Evolutionary conservation across 1,140 invertebrate genomes (phyloP).

Genomic region (Pseudomyrmex pallidus): DNA sequence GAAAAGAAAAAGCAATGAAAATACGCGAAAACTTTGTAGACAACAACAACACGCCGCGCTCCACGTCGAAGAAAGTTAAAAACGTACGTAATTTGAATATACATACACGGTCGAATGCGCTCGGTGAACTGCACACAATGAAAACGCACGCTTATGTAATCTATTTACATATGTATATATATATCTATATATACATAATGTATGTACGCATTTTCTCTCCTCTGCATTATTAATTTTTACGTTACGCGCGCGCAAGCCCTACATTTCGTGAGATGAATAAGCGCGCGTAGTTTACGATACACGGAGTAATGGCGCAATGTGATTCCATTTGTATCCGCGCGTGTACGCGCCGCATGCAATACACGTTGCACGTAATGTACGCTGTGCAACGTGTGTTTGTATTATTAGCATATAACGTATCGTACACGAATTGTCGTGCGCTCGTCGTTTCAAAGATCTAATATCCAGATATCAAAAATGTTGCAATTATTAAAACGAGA

Average conservation of each 20-base stretch:
- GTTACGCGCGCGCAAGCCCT: not conserved
- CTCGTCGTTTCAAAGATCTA: conserved; percentile 31
- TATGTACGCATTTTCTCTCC: too few species aligned
- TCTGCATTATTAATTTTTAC: conserved; percentile 58
- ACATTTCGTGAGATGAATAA: conserved; percentile 49
- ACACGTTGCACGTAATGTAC: not conserved
- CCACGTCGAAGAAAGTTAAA: conserved; percentile 34
- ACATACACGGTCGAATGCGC: conserved; percentile 6
- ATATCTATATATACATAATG: too few species aligned
- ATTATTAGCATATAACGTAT: too few species aligned
- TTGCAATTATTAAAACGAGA: conserved; percentile 24
- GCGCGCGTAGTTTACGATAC: conserved; percentile 22
- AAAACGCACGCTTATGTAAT: conserved; percentile 18
- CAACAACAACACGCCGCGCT: conserved; percentile 22
- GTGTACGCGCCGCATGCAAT: not conserved
- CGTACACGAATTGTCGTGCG: conserved; percentile 19
- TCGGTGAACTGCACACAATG: not conserved
- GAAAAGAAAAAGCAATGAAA: conserved; percentile 43
- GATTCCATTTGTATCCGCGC: conserved; percentile 33
- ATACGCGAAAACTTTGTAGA: conserved; percentile 32
- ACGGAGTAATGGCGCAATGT: not conserved
- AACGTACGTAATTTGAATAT: conserved; percentile 18
- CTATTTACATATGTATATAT: conserved; percentile 1
- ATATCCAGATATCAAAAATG: conserved; percentile 30
- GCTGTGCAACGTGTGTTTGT: conserved; percentile 15